Conservation (phyloP, 2,113 vertebrate species). For the Heterotilapia buettikoferi region DNA sequence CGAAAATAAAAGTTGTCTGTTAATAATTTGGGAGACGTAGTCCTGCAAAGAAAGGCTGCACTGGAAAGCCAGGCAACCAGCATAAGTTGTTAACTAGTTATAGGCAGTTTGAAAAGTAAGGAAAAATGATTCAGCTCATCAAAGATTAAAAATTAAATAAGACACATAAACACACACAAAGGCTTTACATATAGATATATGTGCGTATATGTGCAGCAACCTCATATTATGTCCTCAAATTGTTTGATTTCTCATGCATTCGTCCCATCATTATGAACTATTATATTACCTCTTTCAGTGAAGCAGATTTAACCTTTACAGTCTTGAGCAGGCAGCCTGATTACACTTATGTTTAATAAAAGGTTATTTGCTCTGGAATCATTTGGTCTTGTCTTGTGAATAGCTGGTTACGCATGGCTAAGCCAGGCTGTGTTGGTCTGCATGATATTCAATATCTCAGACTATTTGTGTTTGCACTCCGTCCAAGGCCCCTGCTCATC, state of each 20-base stretch:
- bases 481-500: not conserved
- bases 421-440: slow-evolving; percentile 8
- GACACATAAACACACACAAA: not conserved
- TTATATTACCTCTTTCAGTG: slow-evolving; percentile 60
- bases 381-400: slow-evolving; percentile 51
- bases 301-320: slow-evolving; percentile 46
- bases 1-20: not conserved
- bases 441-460: slow-evolving; percentile 40
- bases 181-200: not conserved
- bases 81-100: not conserved
- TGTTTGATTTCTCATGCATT: slow-evolving; percentile 57
- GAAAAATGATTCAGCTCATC: not conserved
- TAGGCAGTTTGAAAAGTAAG: not conserved
- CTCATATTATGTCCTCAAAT: slow-evolving; percentile 19
- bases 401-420: slow-evolving; percentile 31
- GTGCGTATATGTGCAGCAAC: not conserved
- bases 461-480: slow-evolving; percentile 11
- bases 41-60: not conserved
- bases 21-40: not conserved
- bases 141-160: not conserved
- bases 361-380: slow-evolving; percentile 56
- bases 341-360: slow-evolving; percentile 73
- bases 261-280: slow-evolving; percentile 31
- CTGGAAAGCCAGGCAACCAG: not conserved
- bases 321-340: slow-evolving; percentile 55